A percentile compares a stretch with the other conserved stretches of the same genome.
phyloP scores from a whole-genome alignment of 1,140 invertebrate species.

The Leptinotarsa lineolata region DNA sequence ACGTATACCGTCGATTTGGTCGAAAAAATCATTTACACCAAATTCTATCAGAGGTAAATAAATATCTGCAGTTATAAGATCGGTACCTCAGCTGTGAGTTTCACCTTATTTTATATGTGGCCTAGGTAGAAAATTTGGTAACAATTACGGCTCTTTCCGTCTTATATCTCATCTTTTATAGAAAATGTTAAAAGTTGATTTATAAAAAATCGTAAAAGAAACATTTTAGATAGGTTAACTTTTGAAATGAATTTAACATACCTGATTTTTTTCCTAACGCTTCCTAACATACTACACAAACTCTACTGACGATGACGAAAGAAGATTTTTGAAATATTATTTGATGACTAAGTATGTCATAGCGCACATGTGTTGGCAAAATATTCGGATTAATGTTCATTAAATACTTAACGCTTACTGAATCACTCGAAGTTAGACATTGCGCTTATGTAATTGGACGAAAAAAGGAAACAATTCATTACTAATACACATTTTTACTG shows the following conservation, averaged over 20 bases:
- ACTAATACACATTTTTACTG: constrained; percentile 1
- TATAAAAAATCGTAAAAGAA: background rate
- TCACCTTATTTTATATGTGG: too few species aligned
- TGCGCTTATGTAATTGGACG: constrained; percentile 2
- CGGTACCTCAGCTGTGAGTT: too few species aligned
- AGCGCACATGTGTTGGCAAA: background rate
- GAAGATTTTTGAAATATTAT: background rate
- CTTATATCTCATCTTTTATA: too few species aligned
- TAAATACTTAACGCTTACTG: background rate
- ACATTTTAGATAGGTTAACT: background rate
- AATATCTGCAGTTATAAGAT: too few species aligned
- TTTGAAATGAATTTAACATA: background rate
- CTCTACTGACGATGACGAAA: background rate
- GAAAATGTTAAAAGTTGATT: too few species aligned
- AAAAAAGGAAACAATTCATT: constrained; percentile 5
- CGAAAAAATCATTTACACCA: too few species aligned
- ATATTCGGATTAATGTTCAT: background rate
- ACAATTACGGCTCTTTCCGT: too few species aligned
- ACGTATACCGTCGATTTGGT: too few species aligned
- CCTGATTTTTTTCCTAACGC: background rate
- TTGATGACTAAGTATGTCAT: background rate
- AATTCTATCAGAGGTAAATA: too few species aligned
- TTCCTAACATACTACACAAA: background rate
- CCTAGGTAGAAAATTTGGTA: too few species aligned
- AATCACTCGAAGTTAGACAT: background rate